Base-by-base conservation (phyloP, 2,797 vertebrate species). In the Mormyrops attenuatus region DNA sequence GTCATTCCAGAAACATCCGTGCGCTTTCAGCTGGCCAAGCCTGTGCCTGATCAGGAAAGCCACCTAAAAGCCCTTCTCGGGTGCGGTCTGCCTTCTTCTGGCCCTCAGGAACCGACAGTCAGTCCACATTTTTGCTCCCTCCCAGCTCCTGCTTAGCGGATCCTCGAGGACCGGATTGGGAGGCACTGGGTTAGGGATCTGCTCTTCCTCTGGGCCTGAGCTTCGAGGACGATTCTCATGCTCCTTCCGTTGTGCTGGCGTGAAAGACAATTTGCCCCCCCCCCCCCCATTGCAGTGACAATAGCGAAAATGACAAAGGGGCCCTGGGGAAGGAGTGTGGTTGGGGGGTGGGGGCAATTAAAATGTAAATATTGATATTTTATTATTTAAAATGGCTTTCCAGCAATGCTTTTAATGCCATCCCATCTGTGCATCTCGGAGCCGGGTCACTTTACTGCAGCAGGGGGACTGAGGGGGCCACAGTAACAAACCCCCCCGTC, bases 301-400 rank as follows among this genome's bases (percentile, higher is more conserved):
- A 95, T 96, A 95, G 95, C 95, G 95, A 93, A 95, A 96, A 96
- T 97, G 96, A 97, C 97, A 97, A 95, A 94, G 94, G 93, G 94
- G 96, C 96, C 96, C 95, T 96, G 96, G 94, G 95, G 96, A 96
- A 95, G 96, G 95, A 94, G 44, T 47, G 20, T 7, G 38, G 80
- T 38, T 30, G 15, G 34, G 73, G 80, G 80, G 44, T 97, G 97
- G 96, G 97, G 97, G 97, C 98, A 98, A 99, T 99, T 99, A 99
- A 99, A 99, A 99, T 99, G 98, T 99, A 99, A 99, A 99, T 99
- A 99, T 99, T 99, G 98, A 99, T 99, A 99, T 99, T 99, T 99
- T 98, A 99, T 98, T 97, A 98, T 99, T 98, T 99, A 97, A 98
- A 99, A 98, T 97, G 96, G 97, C 97, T 98, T 97, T 97, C 97